Conservation (phyloP, 2,888 invertebrate species). For the Oithona nana region DNA sequence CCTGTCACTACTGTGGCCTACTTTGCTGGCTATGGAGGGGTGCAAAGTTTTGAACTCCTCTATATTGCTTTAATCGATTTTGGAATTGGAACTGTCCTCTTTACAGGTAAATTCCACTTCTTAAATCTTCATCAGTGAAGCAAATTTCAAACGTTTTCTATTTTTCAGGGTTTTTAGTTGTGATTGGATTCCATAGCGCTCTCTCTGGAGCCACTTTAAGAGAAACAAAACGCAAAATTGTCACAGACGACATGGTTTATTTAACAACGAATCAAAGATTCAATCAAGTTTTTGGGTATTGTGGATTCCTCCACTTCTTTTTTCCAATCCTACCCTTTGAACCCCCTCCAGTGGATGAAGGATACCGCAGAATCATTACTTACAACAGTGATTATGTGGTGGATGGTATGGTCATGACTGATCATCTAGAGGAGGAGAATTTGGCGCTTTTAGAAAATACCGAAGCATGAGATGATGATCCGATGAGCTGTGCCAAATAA, state of each 20-base stretch:
- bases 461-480: no score
- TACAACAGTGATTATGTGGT: constrained; percentile 11
- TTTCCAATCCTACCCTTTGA: neutral
- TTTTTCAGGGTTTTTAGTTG: neutral
- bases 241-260: neutral
- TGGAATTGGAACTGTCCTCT: constrained; percentile 1
- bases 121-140: no score
- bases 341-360: neutral
- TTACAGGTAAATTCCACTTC: no score
- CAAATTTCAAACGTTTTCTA: no score
- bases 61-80: constrained; percentile 1
- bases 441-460: no score
- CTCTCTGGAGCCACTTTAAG: neutral
- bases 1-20: neutral
- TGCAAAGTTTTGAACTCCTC: neutral
- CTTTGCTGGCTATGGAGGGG: neutral
- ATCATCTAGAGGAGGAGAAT: no score
- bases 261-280: neutral
- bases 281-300: neutral
- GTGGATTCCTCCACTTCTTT: constrained; percentile 7
- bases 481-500: no score
- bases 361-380: constrained; percentile 12
- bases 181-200: neutral
- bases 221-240: neutral
- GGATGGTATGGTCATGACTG: constrained; percentile 1